Conservation (phyloP, 2,797 vertebrate species). For the Catostomus latipinnis region DNA sequence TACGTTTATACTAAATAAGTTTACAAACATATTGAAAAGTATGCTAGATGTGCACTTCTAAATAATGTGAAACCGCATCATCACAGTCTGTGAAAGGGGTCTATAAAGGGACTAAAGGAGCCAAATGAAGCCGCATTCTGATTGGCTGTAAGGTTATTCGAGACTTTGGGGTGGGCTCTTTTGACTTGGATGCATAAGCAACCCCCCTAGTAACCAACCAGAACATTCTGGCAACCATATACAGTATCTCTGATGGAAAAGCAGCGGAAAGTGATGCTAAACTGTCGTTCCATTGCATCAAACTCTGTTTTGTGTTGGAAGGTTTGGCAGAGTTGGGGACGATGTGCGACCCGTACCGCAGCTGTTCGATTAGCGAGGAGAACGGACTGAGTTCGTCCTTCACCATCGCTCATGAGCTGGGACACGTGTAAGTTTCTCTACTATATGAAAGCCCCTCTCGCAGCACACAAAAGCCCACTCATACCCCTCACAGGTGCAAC, state of each 20-base stretch:
- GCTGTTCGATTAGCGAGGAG: constrained; percentile 98
- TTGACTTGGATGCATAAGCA: too few relatives aligned
- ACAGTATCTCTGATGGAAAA: neutral
- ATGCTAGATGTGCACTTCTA: too few relatives aligned
- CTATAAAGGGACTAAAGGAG: neutral
- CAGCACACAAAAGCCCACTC: constrained; percentile 20
- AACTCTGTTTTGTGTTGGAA: constrained; percentile 65
- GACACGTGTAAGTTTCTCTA: constrained; percentile 91
- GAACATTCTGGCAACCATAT: too few relatives aligned
- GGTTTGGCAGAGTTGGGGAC: constrained; percentile 96
- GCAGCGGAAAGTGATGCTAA: neutral
- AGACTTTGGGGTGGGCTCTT: too few relatives aligned
- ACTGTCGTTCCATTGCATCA: neutral
- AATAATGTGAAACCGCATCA: too few relatives aligned
- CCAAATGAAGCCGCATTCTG: neutral
- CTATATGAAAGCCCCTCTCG: too few relatives aligned
- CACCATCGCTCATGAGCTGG: constrained; percentile 96
- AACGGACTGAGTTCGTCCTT: constrained; percentile 96
- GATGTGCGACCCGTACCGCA: constrained; percentile 92
- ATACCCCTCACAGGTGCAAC: constrained; percentile 76
- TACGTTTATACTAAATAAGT: too few relatives aligned
- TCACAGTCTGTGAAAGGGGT: too few relatives aligned
- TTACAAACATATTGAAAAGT: too few relatives aligned
- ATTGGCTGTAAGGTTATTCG: neutral
- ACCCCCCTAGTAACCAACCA: too few relatives aligned